phyloP scores from a whole-genome alignment of 2,797 vertebrate genomes.

The Sebastes cheni region DNA sequence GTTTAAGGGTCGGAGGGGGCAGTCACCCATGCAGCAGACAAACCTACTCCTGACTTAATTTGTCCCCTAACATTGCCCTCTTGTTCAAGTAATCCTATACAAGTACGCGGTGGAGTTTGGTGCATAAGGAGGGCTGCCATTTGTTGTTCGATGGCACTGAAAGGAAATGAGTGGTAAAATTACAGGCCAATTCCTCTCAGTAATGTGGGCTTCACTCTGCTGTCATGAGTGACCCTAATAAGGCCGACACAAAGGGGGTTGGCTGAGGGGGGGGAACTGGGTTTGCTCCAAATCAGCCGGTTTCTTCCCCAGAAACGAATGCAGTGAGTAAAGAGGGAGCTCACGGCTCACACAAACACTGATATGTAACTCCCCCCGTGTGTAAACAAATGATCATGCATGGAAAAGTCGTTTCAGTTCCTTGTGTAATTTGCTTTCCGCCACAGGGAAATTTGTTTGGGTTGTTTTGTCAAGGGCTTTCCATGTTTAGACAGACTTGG shows the following conservation, averaged over 20 bases:
- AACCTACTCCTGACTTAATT: slow-evolving; percentile 56
- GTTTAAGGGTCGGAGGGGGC: slow-evolving; percentile 31
- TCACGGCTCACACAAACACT: slow-evolving; percentile 24
- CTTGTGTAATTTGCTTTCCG: slow-evolving; percentile 35
- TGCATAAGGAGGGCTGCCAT: slow-evolving; percentile 49
- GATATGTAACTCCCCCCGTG: slow-evolving; percentile 6
- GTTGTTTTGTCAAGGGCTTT: slow-evolving; percentile 38
- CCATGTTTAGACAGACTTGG: slow-evolving; percentile 33
- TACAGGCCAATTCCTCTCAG: slow-evolving; percentile 76
- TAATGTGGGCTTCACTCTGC: slow-evolving; percentile 72
- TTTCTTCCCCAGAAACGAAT: slow-evolving; percentile 44
- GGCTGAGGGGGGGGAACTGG: slow-evolving; percentile 21
- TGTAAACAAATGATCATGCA: slow-evolving; percentile 49
- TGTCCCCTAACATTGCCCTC: slow-evolving; percentile 57
- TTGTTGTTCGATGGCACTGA: slow-evolving; percentile 71
- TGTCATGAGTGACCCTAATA: slow-evolving; percentile 75
- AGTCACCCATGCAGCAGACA: slow-evolving; percentile 61
- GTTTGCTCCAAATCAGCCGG: slow-evolving; percentile 35
- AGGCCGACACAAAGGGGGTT: slow-evolving; percentile 50
- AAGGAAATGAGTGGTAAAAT: slow-evolving; percentile 79
- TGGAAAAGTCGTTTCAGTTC: slow-evolving; percentile 27
- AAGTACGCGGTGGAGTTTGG: slow-evolving; percentile 44
- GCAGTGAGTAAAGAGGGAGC: slow-evolving; percentile 14
- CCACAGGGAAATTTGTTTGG: slow-evolving; percentile 37
- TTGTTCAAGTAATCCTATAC: slow-evolving; percentile 68